phyloP scores from a whole-genome alignment of 1,140 invertebrate genomes.

The Euwallacea similis region DNA sequence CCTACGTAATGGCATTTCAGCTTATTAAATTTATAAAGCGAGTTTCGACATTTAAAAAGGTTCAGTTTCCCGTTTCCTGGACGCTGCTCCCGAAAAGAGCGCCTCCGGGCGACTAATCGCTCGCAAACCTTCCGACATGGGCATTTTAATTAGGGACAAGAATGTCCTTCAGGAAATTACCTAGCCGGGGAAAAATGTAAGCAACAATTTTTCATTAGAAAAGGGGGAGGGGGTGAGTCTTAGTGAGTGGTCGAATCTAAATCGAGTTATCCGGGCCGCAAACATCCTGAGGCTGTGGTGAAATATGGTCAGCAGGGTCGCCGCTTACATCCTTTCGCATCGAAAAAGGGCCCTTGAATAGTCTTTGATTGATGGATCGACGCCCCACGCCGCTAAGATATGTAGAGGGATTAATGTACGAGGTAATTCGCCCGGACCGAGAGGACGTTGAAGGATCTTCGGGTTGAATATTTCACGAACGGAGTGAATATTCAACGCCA shows the following conservation, averaged over 20 bases:
- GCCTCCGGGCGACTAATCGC: not conserved
- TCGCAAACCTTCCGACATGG: not conserved
- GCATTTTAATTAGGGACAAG: not conserved
- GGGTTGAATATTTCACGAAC: constrained; percentile 5
- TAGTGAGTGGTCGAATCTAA: too few species aligned
- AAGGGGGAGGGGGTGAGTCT: too few species aligned
- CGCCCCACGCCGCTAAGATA: constrained; percentile 5
- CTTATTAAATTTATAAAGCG: too few species aligned
- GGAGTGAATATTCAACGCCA: not conserved
- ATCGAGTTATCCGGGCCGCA: too few species aligned
- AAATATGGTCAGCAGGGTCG: constrained; percentile 21
- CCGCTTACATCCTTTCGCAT: constrained; percentile 6
- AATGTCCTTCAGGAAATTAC: constrained; percentile 1
- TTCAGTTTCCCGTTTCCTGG: too few species aligned
- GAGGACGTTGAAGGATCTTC: not conserved
- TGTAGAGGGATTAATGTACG: constrained; percentile 10
- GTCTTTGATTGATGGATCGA: constrained; percentile 14
- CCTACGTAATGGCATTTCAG: too few species aligned
- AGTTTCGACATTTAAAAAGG: too few species aligned
- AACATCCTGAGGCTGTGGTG: not conserved
- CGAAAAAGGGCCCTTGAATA: not conserved
- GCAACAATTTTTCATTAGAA: too few species aligned
- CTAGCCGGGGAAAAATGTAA: not conserved
- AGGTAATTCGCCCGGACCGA: not conserved
- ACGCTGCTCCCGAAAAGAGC: too few species aligned